Percentiles rank a stretch among this genome's conserved stretches.
These are phyloP conservation scores for Leucoraja erinaceus DNA, from an alignment of 2,113 vertebrate genomes.

Conservation along the genomic window DNA sequence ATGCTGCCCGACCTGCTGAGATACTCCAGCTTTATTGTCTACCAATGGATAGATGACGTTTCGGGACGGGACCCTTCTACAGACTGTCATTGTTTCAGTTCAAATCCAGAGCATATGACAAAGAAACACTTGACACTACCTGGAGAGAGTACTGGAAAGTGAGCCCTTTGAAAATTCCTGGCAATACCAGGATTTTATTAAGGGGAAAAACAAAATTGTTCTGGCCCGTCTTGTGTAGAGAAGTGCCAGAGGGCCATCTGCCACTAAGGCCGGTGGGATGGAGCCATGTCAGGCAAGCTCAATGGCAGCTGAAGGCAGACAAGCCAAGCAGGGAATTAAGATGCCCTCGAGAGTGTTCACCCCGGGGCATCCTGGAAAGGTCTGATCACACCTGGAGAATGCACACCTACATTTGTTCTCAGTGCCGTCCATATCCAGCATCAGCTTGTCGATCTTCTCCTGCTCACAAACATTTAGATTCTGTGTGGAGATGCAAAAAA, in stretches of 20 bases:
- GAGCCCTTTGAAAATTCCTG: neutral
- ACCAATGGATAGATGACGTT: no score
- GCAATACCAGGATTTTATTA: neutral
- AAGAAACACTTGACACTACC: no score
- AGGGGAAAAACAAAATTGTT: neutral
- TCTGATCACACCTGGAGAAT: neutral
- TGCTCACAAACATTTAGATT: slow-evolving; percentile 78
- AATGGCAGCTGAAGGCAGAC: neutral
- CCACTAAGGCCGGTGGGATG: neutral
- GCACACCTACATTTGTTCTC: slow-evolving; percentile 90
- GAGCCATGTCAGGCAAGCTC: neutral
- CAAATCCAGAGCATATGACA: no score
- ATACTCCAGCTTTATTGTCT: no score
- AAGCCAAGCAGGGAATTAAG: neutral
- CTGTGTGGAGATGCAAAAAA: slow-evolving; percentile 52
- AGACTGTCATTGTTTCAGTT: no score
- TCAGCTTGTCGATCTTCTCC: slow-evolving; percentile 88
- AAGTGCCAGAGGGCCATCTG: neutral
- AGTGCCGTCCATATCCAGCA: slow-evolving; percentile 96
- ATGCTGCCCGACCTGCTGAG: no score
- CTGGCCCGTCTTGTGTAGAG: neutral
- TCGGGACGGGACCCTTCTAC: no score
- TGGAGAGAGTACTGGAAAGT: neutral
- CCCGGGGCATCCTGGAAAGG: neutral
- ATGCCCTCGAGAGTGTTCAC: neutral